Percentiles rank a stretch among this genome's conserved stretches.
Conservation (phyloP, 2,888 invertebrate genomes). For the Dolichomitus sp. region DNA sequence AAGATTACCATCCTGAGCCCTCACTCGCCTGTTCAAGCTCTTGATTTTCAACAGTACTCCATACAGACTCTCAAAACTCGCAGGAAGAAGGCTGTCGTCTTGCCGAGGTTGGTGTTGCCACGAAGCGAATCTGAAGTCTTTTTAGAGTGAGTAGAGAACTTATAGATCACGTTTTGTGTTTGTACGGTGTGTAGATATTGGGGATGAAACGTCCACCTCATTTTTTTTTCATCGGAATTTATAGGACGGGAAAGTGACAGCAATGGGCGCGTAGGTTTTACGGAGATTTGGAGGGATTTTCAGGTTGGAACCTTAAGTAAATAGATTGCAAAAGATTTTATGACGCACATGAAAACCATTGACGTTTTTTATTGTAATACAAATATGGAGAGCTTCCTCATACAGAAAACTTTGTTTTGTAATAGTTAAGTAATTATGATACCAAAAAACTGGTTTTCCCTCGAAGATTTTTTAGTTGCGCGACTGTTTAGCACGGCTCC, state of each 20-base stretch:
- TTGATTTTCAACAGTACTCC: conserved; percentile 89
- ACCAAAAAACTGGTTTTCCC: too few species aligned
- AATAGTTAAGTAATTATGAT: too few species aligned
- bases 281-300: too few species aligned
- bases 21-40: conserved; percentile 91
- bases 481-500: too few species aligned
- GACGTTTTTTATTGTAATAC: neutral
- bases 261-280: too few species aligned
- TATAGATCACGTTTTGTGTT: conserved; percentile 49
- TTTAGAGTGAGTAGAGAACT: conserved; percentile 88
- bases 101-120: conserved; percentile 92
- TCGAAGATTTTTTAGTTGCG: too few species aligned
- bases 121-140: conserved; percentile 91
- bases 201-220: neutral
- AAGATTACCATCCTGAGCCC: conserved; percentile 93
- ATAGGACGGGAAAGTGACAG: neutral
- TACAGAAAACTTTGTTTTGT: neutral
- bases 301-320: too few species aligned
- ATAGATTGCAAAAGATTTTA: too few species aligned
- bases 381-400: neutral
- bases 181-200: conserved; percentile 33
- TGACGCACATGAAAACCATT: too few species aligned
- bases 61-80: conserved; percentile 88
- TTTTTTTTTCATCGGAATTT: neutral
- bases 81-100: conserved; percentile 91